These are phyloP conservation scores for Drosophila anomalata DNA, from an alignment of 2,888 invertebrate genomes.

Conservation along the genomic window DNA sequence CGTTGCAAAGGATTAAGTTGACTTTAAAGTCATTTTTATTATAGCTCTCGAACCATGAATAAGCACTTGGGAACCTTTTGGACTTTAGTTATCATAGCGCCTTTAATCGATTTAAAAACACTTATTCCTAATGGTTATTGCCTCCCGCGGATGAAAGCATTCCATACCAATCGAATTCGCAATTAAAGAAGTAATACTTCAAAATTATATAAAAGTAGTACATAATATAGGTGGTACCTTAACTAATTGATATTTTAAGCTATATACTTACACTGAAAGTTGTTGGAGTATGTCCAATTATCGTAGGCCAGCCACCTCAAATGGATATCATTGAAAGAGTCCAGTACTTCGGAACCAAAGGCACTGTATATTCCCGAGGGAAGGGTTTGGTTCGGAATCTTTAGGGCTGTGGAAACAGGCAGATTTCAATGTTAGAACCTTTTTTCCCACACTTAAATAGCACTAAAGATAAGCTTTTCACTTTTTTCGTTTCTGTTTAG, in stretches of 20 bases:
- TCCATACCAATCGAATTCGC: not conserved
- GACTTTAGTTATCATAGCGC: not conserved
- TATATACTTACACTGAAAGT: slow-evolving; percentile 87
- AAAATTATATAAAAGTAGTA: not conserved
- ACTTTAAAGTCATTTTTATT: not conserved
- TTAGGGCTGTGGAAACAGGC: slow-evolving; percentile 35
- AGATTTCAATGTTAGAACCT: not conserved
- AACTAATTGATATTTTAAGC: not conserved
- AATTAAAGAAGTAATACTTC: not conserved
- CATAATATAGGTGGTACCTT: no score
- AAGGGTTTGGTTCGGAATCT: slow-evolving; percentile 52
- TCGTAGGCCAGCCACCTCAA: slow-evolving; percentile 93
- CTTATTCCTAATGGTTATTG: not conserved
- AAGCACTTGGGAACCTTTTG: not conserved
- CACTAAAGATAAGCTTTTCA: slow-evolving; percentile 27
- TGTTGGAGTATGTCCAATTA: slow-evolving; percentile 90
- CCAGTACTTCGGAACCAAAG: slow-evolving; percentile 82
- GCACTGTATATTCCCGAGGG: slow-evolving; percentile 83
- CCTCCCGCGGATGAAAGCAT: not conserved
- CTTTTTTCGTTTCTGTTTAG: slow-evolving; percentile 3
- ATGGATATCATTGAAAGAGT: slow-evolving; percentile 90
- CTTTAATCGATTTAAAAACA: not conserved
- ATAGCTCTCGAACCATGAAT: not conserved
- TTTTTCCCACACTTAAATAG: slow-evolving; percentile 4
- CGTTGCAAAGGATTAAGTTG: not conserved